phyloP scores from a whole-genome alignment of 2,113 vertebrate genomes.

The Kobus ellipsiprymnus region DNA sequence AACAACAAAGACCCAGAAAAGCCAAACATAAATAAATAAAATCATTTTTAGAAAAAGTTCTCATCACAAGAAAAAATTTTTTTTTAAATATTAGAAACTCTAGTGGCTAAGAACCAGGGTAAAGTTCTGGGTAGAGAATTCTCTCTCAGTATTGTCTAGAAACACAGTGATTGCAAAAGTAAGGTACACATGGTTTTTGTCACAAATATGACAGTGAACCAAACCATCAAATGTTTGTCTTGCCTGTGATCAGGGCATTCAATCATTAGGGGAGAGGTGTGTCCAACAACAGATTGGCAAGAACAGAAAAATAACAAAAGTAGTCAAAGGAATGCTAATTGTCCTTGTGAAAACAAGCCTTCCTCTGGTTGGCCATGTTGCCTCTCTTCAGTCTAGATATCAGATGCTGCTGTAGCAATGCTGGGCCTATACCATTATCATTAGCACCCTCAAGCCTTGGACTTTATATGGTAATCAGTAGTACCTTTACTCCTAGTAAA shows the following conservation, averaged over 20 bases:
- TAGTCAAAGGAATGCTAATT: neutral
- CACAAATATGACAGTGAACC: neutral
- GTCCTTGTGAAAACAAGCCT: neutral
- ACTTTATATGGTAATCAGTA: neutral
- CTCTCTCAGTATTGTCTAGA: neutral
- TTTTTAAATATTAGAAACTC: neutral
- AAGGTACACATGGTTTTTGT: conserved; percentile 5
- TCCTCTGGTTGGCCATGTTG: neutral
- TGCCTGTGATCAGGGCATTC: neutral
- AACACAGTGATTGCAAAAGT: neutral
- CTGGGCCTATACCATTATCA: neutral
- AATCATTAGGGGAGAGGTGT: neutral
- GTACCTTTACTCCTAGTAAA: neutral
- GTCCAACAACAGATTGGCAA: neutral
- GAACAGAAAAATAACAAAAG: neutral
- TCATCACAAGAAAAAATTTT: neutral
- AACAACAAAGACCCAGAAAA: neutral
- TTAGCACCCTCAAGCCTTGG: neutral
- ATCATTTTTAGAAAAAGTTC: neutral
- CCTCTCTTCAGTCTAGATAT: neutral
- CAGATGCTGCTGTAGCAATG: neutral
- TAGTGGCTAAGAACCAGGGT: neutral
- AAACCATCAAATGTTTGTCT: neutral
- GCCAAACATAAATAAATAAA: neutral
- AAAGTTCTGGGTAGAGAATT: neutral